These are phyloP conservation scores for Nyctibius bracteatus DNA, from an alignment of 2,113 vertebrate genomes.

Conservation along the genomic window DNA sequence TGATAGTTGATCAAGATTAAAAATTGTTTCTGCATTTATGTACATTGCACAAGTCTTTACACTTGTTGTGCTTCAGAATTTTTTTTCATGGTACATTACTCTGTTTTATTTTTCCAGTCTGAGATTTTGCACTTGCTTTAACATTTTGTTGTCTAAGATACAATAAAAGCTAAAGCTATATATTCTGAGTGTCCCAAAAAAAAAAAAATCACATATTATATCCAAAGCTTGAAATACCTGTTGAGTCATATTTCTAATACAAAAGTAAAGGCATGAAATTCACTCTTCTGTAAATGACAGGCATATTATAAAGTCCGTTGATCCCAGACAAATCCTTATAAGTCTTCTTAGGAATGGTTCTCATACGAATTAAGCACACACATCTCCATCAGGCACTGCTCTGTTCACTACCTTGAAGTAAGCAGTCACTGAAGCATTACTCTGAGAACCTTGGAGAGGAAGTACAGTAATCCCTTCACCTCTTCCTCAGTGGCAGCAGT, in stretches of 20 bases:
- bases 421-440: not conserved
- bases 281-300: not conserved
- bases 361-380: not conserved
- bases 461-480: not conserved
- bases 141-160: not conserved
- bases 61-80: not conserved
- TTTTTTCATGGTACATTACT: not conserved
- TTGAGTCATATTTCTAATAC: not conserved
- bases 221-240: not conserved
- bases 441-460: not conserved
- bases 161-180: not conserved
- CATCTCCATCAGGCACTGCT: not conserved
- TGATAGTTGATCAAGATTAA: not conserved
- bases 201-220: not conserved
- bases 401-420: not conserved
- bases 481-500: not conserved
- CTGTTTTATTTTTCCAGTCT: not conserved
- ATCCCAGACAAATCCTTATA: not conserved
- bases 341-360: not conserved
- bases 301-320: not conserved
- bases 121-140: not conserved
- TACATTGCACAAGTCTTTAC: not conserved
- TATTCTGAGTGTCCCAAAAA: not conserved
- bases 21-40: not conserved
- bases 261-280: not conserved